phyloP scores from a whole-genome alignment of 30 jellyfish, hydroid and myxozoan species.

The Morbakka virulenta region DNA sequence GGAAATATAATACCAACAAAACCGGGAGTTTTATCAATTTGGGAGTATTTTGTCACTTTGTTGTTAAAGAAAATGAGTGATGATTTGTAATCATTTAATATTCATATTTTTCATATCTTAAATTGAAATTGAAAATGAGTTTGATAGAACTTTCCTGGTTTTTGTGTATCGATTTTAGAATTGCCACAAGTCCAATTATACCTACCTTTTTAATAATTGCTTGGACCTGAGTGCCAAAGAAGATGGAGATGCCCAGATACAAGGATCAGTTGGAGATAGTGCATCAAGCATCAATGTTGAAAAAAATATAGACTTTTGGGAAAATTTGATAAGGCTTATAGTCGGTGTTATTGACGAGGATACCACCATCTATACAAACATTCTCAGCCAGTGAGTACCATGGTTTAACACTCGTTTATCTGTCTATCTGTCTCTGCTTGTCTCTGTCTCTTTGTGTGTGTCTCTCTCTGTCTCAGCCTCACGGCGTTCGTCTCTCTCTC shows the following conservation, averaged over 20 bases:
- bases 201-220: slow-evolving; percentile 74
- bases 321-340: slow-evolving; percentile 74
- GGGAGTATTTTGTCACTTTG: not conserved
- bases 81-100: too few relatives aligned
- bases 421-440: too few relatives aligned
- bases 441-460: too few relatives aligned
- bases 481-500: too few relatives aligned
- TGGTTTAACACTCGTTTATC: too few relatives aligned
- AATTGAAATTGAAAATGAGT: too few relatives aligned
- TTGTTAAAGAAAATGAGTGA: too few relatives aligned
- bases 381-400: slow-evolving; percentile 71
- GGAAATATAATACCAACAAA: too few relatives aligned
- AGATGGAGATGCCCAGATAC: slow-evolving; percentile 5
- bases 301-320: slow-evolving; percentile 82
- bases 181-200: slow-evolving; percentile 79
- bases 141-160: too few relatives aligned
- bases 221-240: slow-evolving; percentile 58
- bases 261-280: not conserved
- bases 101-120: too few relatives aligned
- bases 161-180: too few relatives aligned
- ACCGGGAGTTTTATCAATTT: too few relatives aligned
- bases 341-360: slow-evolving; percentile 95
- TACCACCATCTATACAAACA: slow-evolving; percentile 77
- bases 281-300: slow-evolving; percentile 13
- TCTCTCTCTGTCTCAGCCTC: not conserved